Evolutionary conservation across 53 echinoderm and acorn worm species (phyloP).

Genomic region (Henricia sp.): DNA sequence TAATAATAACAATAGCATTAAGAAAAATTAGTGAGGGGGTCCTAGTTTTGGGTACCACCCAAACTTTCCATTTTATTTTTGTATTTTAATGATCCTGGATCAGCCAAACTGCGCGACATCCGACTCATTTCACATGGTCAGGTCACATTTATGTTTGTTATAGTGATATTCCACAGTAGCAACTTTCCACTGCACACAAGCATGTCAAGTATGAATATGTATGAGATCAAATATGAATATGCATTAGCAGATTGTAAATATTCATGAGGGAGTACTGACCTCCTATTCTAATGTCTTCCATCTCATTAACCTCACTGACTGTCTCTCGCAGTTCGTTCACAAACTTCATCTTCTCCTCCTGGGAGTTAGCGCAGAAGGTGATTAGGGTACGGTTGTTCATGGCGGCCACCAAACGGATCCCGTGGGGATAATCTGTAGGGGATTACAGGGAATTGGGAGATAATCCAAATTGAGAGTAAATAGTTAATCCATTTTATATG

Average conservation of each 20-base stretch:
- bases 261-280: slow-evolving; percentile 62
- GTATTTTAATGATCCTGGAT: no score
- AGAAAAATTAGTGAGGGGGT: not conserved
- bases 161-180: no score
- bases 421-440: slow-evolving; percentile 91
- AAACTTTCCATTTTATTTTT: no score
- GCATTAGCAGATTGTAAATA: slow-evolving; percentile 22
- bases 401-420: slow-evolving; percentile 86
- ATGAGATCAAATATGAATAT: no score
- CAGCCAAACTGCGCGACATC: no score
- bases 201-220: no score
- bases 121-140: no score
- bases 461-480: not conserved
- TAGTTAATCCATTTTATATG: no score
- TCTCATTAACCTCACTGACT: slow-evolving; percentile 90
- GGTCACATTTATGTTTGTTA: no score
- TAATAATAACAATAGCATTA: not conserved
- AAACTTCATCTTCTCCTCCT: slow-evolving; percentile 91
- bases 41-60: no score
- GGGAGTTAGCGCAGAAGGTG: slow-evolving; percentile 93
- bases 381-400: slow-evolving; percentile 91
- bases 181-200: no score
- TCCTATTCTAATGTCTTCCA: slow-evolving; percentile 98
- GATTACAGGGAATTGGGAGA: not conserved
- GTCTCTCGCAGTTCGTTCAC: slow-evolving; percentile 89